These are phyloP conservation scores for Petrocephalus microphthalmus DNA, from an alignment of 2,113 vertebrate species.

Conservation along the genomic window DNA sequence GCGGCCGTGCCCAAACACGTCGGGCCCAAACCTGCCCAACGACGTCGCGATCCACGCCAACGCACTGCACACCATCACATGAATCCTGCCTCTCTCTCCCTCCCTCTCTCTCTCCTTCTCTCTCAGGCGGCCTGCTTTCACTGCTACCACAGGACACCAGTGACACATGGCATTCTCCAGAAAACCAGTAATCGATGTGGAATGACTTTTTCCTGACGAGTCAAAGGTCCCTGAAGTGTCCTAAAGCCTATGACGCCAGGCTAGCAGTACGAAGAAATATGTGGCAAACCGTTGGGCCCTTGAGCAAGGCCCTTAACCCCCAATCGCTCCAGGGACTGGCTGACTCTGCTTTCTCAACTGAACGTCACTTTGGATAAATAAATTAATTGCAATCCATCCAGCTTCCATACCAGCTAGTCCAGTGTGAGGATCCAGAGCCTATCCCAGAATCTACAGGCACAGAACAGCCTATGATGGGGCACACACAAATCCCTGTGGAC, in stretches of 20 bases:
- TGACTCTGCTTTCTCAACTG: not conserved
- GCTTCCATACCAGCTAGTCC: not conserved
- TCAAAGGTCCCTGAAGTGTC: not conserved
- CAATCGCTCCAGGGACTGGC: not conserved
- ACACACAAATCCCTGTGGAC: not conserved
- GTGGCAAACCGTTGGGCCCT: not conserved
- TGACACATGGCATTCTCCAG: not conserved
- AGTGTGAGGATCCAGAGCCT: not conserved
- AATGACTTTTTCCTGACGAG: not conserved
- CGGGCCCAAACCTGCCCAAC: conserved; percentile 59
- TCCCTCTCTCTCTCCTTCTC: not conserved
- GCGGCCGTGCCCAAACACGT: conserved; percentile 71
- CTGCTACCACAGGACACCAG: not conserved
- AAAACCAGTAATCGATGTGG: not conserved
- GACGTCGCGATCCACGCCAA: conserved; percentile 52
- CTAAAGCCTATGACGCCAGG: not conserved
- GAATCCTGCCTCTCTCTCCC: not conserved
- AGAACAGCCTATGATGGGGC: not conserved
- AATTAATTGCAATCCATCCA: not conserved
- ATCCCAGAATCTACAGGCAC: not conserved
- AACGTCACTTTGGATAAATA: not conserved
- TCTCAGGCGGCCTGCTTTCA: not conserved
- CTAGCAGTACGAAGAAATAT: not conserved
- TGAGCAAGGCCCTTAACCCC: not conserved
- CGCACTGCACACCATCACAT: not conserved